Evolutionary conservation across 2,797 vertebrate species (phyloP).

Genomic region (Rhinoraja longicauda): DNA sequence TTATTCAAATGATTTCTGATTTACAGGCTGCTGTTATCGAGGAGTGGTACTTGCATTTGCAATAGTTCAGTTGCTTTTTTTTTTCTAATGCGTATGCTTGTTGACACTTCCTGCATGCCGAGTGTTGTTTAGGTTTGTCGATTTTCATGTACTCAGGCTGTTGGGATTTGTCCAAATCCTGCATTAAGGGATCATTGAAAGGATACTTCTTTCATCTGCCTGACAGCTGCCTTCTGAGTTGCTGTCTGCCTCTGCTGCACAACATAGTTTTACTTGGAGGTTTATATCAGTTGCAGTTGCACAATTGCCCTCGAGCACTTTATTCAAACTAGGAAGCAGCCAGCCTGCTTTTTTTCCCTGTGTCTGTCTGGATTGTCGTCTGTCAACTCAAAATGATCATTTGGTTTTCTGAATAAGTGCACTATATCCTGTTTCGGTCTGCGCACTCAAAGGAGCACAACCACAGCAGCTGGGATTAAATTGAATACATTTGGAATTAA

Average conservation of each 20-base stretch:
- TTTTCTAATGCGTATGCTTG: not conserved
- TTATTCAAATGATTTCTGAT: not conserved
- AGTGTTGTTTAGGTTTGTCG: not conserved
- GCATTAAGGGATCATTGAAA: not conserved
- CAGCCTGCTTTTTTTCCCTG: conserved; percentile 25
- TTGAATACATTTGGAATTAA: no score
- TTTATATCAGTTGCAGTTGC: not conserved
- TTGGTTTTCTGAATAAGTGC: not conserved
- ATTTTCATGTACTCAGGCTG: not conserved
- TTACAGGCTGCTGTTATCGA: not conserved
- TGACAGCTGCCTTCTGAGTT: not conserved
- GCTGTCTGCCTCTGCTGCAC: not conserved
- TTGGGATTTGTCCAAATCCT: not conserved
- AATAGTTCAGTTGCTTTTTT: not conserved
- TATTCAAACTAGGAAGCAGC: conserved; percentile 1
- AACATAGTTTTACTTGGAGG: not conserved
- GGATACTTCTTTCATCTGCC: not conserved
- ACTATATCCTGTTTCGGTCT: not conserved
- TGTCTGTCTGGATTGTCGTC: not conserved
- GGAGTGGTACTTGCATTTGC: not conserved
- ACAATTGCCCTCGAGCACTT: not conserved
- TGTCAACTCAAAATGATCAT: conserved; percentile 13
- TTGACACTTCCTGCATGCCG: conserved; percentile 12
- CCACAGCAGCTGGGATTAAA: not conserved
- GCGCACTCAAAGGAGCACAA: not conserved